These are phyloP conservation scores for Brachionus rubens DNA, from an alignment of 1,140 invertebrate species.

Conservation along the genomic window DNA sequence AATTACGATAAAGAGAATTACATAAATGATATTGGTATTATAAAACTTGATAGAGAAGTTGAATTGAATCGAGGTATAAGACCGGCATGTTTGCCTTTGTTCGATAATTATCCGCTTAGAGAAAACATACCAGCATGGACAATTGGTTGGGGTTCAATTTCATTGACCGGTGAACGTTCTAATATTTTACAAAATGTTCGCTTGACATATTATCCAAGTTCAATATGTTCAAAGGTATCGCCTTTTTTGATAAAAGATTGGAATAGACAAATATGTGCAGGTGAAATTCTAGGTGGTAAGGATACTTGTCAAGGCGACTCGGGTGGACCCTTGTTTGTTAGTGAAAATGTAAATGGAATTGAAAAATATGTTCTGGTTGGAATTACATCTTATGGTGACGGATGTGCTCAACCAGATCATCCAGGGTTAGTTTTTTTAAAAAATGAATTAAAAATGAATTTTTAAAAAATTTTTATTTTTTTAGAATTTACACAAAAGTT, in stretches of 20 bases:
- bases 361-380: conserved; percentile 17
- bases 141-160: conserved; percentile 5
- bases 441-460: background rate
- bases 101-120: background rate
- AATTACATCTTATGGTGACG: conserved; percentile 45
- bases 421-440: conserved; percentile 23
- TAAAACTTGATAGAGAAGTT: background rate
- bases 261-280: conserved; percentile 45
- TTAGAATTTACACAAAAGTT: conserved; percentile 37
- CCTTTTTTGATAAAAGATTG: background rate
- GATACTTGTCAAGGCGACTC: conserved; percentile 47
- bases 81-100: conserved; percentile 10
- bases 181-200: conserved; percentile 10
- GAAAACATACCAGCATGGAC: conserved; percentile 15
- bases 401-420: background rate
- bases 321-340: conserved; percentile 32
- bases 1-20: background rate
- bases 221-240: background rate
- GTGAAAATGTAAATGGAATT: background rate
- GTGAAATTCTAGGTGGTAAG: conserved; percentile 5
- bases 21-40: conserved; percentile 22
- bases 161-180: background rate
- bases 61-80: background rate
- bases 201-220: background rate
- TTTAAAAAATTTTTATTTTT: background rate